Conservation (phyloP, 2,888 invertebrate species). For the Mylabris sibirica region DNA sequence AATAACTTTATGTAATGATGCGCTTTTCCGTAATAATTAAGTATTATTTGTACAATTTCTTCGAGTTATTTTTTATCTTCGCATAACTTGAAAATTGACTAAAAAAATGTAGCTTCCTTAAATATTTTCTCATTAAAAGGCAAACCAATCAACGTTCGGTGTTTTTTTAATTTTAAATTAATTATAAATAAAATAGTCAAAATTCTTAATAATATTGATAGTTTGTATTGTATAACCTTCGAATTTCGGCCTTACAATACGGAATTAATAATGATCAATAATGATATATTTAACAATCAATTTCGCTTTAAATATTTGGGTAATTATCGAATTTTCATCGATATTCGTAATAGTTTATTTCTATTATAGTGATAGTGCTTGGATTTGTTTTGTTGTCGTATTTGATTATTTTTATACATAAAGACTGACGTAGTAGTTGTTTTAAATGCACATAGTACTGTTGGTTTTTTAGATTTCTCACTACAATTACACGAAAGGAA, state of each 20-base stretch:
- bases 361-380: not conserved
- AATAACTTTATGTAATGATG: not conserved
- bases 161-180: not conserved
- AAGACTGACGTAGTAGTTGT: constrained; percentile 9
- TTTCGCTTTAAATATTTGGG: not conserved
- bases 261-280: not conserved
- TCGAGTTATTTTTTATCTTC: not conserved
- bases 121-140: not conserved
- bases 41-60: not conserved
- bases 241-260: not conserved
- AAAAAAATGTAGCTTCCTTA: constrained; percentile 1
- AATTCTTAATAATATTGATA: not conserved
- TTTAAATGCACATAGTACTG: constrained; percentile 12
- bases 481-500: constrained; percentile 17
- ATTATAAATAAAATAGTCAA: not conserved
- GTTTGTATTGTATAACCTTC: not conserved
- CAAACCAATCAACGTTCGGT: constrained; percentile 3
- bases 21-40: not conserved
- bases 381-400: not conserved
- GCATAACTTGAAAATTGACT: not conserved
- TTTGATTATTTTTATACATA: not conserved
- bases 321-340: not conserved
- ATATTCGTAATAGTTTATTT: not conserved
- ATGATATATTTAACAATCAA: not conserved
- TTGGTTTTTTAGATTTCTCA: constrained; percentile 16